Evolutionary conservation across 2,888 invertebrate species (phyloP).

Genomic region (Oxycera nigricornis): DNA sequence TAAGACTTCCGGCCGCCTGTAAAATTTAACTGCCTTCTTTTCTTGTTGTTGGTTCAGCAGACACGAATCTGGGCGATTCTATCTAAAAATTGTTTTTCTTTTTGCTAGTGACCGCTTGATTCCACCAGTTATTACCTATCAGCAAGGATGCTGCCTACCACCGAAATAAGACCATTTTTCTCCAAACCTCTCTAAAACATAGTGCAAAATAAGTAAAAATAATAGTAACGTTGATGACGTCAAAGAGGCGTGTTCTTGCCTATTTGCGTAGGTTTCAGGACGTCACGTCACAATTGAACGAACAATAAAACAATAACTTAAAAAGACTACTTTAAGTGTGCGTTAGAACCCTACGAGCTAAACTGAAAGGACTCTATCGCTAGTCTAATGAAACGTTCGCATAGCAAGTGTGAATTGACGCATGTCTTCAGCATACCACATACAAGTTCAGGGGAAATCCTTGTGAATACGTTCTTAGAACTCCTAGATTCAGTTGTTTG

Average conservation of each 20-base stretch:
- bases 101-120: no score
- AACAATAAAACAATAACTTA: not conserved
- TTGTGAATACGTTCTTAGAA: not conserved
- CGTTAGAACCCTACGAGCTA: not conserved
- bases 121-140: no score
- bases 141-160: no score
- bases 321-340: not conserved
- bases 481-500: not conserved
- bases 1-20: no score
- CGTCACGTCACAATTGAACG: conserved; percentile 5
- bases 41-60: no score
- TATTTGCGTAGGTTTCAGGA: conserved; percentile 18
- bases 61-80: no score
- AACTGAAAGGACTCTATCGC: not conserved
- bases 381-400: not conserved
- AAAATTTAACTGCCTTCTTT: no score
- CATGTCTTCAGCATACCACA: conserved; percentile 7
- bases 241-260: conserved; percentile 26
- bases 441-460: not conserved
- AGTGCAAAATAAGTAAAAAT: not conserved
- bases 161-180: not conserved
- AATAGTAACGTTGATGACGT: conserved; percentile 9
- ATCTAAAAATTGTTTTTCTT: no score
- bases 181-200: not conserved
- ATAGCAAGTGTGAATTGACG: not conserved